Base-by-base conservation (phyloP, 2,113 vertebrate genomes). In the Nesoenas mayeri region DNA sequence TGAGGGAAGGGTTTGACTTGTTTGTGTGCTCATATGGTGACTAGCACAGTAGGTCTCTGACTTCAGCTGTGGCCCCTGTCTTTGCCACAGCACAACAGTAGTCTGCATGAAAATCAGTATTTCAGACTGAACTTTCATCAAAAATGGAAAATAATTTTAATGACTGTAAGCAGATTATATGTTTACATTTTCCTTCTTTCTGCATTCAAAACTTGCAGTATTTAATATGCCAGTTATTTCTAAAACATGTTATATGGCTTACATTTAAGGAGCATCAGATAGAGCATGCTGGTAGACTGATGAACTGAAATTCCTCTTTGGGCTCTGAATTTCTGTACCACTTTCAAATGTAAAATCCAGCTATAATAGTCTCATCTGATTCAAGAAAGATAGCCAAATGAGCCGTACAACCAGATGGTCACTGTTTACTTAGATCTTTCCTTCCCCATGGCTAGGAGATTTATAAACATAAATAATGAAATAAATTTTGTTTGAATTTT, bases 111-210 rank as follows among this genome's bases (percentile, higher is more conserved):
- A 92, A 93, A 92, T 57, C 1, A 71, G 6, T 64, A 65, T 89
- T 92, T 91, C 66, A 87, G 44, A 28, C 19, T 54, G 54, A 80
- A 29, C 21, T 84, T 58, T 42, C 31, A 70, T 22, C 28, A 51
- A 28, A 94, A 87, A 71, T 25, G 31, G 65, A 75, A 78, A 87
- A 87, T 14, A 91, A 91, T 89, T 90, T 56, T 79, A 85, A 81
- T 71, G 34, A 71, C 32, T 56, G 3, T 78, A 60, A 93, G 42
- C 3, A 74, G 42, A 81, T 60, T 58, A 42, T 25, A 61, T 51
- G 16, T 91, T 84, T 81, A 85, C 22, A 66, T 88, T 88, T 57
- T 20, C 11, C 16, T 87, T 24, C 29, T 71, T 85, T 82, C 62
- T 88, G 29, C 15, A 54, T 85, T 77, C 65, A 31, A 85, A 60